Percentiles rank a stretch among this genome's conserved stretches.
phyloP scores from a whole-genome alignment of 2,888 invertebrate species.

The Caenorhabditis sp. region DNA sequence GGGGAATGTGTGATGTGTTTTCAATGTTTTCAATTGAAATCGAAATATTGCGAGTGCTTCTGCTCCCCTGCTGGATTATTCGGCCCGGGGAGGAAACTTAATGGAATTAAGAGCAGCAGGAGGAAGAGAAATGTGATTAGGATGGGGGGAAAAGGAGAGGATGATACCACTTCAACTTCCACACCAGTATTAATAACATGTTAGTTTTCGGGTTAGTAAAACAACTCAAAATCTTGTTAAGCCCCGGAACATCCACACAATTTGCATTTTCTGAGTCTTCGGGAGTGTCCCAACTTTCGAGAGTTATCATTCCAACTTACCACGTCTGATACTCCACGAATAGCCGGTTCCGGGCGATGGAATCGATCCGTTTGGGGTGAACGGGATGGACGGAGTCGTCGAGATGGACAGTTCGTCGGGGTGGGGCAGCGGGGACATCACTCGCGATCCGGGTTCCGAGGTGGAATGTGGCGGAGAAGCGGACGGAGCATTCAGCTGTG shows the following conservation, averaged over 20 bases:
- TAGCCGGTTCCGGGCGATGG: constrained; percentile 67
- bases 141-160: not conserved
- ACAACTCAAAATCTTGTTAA: too few relatives aligned
- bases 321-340: constrained; percentile 63
- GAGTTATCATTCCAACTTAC: constrained; percentile 24
- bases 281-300: constrained; percentile 58
- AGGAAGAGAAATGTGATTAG: constrained; percentile 13
- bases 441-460: constrained; percentile 26
- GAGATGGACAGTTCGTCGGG: constrained; percentile 47
- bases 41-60: constrained; percentile 30
- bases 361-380: constrained; percentile 62
- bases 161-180: constrained; percentile 23
- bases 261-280: not conserved
- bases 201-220: not conserved
- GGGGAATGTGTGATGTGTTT: not conserved
- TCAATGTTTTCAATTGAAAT: too few relatives aligned
- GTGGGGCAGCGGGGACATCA: constrained; percentile 28
- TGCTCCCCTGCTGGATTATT: not conserved
- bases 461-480: constrained; percentile 30
- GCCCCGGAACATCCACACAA: too few relatives aligned
- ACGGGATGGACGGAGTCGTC: constrained; percentile 46
- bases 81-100: constrained; percentile 23
- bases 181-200: constrained; percentile 3
- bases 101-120: constrained; percentile 40
- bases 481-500: constrained; percentile 18